Base-by-base conservation (phyloP, 1,140 invertebrate genomes). In the Bombus superbus region DNA sequence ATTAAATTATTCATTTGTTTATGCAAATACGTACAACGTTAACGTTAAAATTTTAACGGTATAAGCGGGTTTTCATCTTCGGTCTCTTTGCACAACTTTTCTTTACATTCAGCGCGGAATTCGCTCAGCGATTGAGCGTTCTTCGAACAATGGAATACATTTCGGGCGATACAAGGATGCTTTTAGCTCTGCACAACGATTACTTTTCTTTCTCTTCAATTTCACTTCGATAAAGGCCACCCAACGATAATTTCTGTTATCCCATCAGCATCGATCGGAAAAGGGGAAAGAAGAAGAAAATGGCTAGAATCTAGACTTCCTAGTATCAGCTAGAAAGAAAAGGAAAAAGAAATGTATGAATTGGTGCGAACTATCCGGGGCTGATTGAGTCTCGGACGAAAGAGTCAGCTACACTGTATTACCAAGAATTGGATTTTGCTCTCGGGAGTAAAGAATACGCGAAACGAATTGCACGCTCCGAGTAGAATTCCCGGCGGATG, bases 351-450 rank as follows among this genome's bases (percentile, higher is more conserved):
- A 13, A 73, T 18, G 25, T 15, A n/a, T 32, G 13, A 73, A 18
- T 64, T n/a, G 28, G 35, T 35, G 44, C 44, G 28, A 28, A 40
- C 68, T 35, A 11, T 22, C 35, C 35, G 22, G 3, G 28, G 53
- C 28, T 73, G 53, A 73, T 73, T 64, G 69, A 10, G 40, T 44
- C 66, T 11, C 44, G 22, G n/a, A 8, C 3, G n/a, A 75, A 47
- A 25, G 47, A 64, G 22, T 64, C 81, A 64, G 42, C 80, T 32
- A 82, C 57, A 71, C 42, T 38, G 57, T 42, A 66, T 82, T 38
- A 53, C 35, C 32, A 66, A 64, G 42, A 83, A 83, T 66, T 76
- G 72, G 72, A 76, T 83, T 83, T 76, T 42, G 59, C 42, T 64
- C 42, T 22, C 32, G 8, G 18, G 81, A 22, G 74, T 3, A 22